These are phyloP conservation scores for Eospalax fontanierii DNA, from an alignment of 2,797 vertebrate genomes.

Conservation along the genomic window DNA sequence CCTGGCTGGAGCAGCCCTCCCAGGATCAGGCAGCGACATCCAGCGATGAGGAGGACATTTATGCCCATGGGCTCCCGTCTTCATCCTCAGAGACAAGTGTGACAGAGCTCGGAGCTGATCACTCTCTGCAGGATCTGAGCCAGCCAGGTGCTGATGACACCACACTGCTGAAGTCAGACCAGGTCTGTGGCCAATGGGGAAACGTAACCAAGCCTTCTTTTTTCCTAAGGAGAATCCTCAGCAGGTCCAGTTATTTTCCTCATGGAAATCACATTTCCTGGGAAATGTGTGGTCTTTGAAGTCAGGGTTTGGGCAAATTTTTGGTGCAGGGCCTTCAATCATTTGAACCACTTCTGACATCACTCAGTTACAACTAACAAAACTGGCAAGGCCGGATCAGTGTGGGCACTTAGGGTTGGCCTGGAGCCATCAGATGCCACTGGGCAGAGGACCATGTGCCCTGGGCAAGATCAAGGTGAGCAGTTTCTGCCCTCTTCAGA, in stretches of 20 bases:
- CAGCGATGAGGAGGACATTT: slow-evolving; percentile 98
- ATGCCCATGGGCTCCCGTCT: slow-evolving; percentile 90
- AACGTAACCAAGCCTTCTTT: not conserved
- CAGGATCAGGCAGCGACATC: slow-evolving; percentile 85
- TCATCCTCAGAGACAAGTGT: slow-evolving; percentile 89
- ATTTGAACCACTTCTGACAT: not conserved
- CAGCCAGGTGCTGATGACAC: slow-evolving; percentile 87
- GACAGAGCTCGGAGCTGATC: slow-evolving; percentile 83
- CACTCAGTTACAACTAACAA: not conserved
- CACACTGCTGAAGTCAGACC: slow-evolving; percentile 91
- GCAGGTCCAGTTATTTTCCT: not conserved
- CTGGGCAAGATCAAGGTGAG: not conserved
- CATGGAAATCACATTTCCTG: not conserved
- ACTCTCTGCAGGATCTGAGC: slow-evolving; percentile 82
- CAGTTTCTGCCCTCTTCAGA: not conserved
- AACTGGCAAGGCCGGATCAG: not conserved
- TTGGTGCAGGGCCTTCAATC: not conserved
- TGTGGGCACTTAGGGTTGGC: not conserved
- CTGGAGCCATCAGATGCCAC: not conserved
- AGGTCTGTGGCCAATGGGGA: slow-evolving; percentile 88
- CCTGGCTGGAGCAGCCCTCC: slow-evolving; percentile 75
- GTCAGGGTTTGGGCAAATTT: not conserved
- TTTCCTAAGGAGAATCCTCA: not conserved
- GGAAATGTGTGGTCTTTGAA: not conserved
- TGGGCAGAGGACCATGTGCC: not conserved